phyloP scores from a whole-genome alignment of 2,113 vertebrate genomes.

The Chrysemys picta region DNA sequence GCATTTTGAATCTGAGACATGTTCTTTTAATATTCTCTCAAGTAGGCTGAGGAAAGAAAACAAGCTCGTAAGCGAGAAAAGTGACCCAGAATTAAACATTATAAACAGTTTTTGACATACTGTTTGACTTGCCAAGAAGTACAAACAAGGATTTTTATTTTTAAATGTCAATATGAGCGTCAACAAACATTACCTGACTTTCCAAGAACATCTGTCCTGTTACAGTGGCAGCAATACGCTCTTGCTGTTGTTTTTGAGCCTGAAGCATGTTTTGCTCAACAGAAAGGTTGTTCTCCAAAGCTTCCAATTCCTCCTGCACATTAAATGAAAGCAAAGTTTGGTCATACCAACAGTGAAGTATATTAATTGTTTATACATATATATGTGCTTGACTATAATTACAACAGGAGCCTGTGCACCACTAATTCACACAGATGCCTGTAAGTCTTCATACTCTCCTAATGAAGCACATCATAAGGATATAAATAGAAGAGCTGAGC shows the following conservation, averaged over 20 bases:
- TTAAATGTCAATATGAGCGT: neutral
- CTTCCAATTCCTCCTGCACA: conserved; percentile 89
- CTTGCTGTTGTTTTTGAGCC: conserved; percentile 91
- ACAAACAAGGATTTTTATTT: neutral
- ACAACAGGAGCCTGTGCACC: neutral
- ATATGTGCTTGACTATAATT: neutral
- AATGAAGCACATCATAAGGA: neutral
- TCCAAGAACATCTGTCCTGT: conserved; percentile 97
- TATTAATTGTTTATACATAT: neutral
- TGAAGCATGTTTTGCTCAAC: conserved; percentile 85
- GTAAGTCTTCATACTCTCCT: neutral
- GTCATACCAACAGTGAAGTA: neutral
- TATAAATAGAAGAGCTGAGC: neutral
- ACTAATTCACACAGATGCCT: neutral
- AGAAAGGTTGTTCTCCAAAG: conserved; percentile 87
- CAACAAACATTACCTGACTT: conserved; percentile 86
- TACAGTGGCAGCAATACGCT: conserved; percentile 90
- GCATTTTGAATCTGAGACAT: neutral
- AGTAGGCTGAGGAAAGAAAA: neutral
- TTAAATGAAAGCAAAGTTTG: neutral
- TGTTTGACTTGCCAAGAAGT: neutral
- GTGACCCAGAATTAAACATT: neutral
- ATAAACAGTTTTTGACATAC: neutral
- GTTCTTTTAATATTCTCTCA: neutral
- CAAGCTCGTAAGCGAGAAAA: neutral